Evolutionary conservation across 2,797 vertebrate genomes (phyloP).

Genomic region (Cossypha caffra): DNA sequence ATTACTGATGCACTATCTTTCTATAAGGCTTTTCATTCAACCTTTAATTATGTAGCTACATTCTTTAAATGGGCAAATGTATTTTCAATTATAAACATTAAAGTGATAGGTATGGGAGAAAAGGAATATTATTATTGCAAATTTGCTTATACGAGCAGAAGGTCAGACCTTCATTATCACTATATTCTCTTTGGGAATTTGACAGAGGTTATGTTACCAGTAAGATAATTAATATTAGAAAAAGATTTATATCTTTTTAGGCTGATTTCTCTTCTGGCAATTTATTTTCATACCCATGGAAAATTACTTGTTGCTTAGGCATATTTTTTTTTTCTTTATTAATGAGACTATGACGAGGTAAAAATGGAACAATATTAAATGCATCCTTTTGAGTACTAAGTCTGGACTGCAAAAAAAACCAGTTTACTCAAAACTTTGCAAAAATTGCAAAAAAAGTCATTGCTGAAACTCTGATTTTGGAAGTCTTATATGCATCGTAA

Average conservation of each 20-base stretch:
- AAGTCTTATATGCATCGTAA: not conserved
- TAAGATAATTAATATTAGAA: not conserved
- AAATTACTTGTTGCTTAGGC: not conserved
- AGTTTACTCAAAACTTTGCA: not conserved
- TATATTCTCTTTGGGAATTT: not conserved
- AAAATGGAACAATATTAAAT: not conserved
- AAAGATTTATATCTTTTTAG: not conserved
- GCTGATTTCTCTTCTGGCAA: not conserved
- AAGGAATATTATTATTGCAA: not conserved
- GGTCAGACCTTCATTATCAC: not conserved
- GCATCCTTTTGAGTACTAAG: not conserved
- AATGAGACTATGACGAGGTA: not conserved
- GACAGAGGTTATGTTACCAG: not conserved
- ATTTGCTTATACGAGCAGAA: not conserved
- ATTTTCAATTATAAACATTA: conserved; percentile 3
- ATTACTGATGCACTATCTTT: not conserved
- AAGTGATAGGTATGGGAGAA: not conserved
- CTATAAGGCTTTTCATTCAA: not conserved
- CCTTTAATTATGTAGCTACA: not conserved
- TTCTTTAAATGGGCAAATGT: not conserved
- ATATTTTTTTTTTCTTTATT: not conserved
- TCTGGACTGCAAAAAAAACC: not conserved
- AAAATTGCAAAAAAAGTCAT: not conserved
- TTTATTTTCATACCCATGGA: not conserved
- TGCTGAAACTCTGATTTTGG: not conserved